Evolutionary conservation across 2,113 vertebrate genomes (phyloP), one percentile per base, ranked within the genome.

Genomic region (Cheirogaleus medius): DNA sequence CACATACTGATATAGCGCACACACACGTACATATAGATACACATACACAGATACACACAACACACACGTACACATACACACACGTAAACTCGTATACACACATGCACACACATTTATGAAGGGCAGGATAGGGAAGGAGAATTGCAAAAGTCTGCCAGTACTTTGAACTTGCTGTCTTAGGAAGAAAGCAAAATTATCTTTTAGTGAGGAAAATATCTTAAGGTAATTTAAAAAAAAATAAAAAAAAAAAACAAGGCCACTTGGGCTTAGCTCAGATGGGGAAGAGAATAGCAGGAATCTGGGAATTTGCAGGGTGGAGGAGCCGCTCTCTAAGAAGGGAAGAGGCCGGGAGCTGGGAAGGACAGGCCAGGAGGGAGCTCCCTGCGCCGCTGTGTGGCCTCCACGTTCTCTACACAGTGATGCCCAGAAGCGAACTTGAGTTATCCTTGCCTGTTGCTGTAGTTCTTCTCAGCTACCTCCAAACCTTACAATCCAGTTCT

Each of bases 141-240:
- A 60, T 86, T 92, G n/a, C 13, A 76, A 69, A 87, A 66, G 20
- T 80, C 39, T 78, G 49, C 2, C 49, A 78, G n/a, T 34, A 78
- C 37, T 87, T 86, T 27, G 18, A 90, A 93, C 1, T 34, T 90
- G 44, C 29, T n/a, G 78, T 69, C 21, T 93, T 82, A 68, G 63
- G 49, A 69, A 87, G 32, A 91, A 95, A 47, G 42, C 6, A 93
- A 77, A 94, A 78, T 91, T 69, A 63, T 18, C 47, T 93, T 49
- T 92, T n/a, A 85, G 14, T 82, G 34, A 82, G 39, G 77, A 88
- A 68, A 87, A 85, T 25, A 54, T 6, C 21, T 87, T 54, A 78
- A 84, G 56, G 13, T 78, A 82, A 47, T 89, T 81, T 5, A n/a
- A 21, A 34, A 37, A 7, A 49, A 78, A 56, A 66, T 76, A 56